phyloP scores from a whole-genome alignment of 2,113 vertebrate species.

The Zosterops lateralis region DNA sequence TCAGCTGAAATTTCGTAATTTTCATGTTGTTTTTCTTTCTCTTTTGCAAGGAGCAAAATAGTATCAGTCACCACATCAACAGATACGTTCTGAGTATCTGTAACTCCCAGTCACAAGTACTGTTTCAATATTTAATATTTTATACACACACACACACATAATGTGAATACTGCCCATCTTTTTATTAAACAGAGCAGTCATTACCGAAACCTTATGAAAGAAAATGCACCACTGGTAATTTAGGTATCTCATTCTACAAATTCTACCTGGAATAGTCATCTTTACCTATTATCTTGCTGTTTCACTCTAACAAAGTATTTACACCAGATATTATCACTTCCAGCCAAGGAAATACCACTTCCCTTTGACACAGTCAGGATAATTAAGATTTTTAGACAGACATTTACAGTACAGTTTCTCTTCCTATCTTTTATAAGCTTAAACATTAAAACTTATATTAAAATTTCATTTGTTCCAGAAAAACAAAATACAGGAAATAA shows the following conservation, averaged over 20 bases:
- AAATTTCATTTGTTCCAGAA: background rate
- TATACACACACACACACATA: background rate
- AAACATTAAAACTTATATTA: background rate
- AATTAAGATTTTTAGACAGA: background rate
- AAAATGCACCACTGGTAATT: background rate
- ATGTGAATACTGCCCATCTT: background rate
- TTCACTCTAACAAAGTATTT: background rate
- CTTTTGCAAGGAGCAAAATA: background rate
- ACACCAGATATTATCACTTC: background rate
- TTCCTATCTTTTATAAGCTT: constrained; percentile 21
- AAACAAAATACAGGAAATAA: background rate
- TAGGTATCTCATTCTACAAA: background rate
- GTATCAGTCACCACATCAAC: background rate
- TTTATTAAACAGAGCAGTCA: background rate
- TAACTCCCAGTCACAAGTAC: background rate
- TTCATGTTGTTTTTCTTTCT: background rate
- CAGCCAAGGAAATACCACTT: constrained; percentile 2
- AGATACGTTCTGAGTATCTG: background rate
- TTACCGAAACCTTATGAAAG: background rate
- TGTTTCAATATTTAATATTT: background rate
- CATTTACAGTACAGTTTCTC: background rate
- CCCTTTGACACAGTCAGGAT: background rate
- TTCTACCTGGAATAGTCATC: background rate
- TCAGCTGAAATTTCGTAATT: background rate
- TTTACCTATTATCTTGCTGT: background rate